These are phyloP conservation scores for Eucidaris tribuloides DNA, from an alignment of 35 echinoderm and acorn worm species.

Conservation along the genomic window DNA sequence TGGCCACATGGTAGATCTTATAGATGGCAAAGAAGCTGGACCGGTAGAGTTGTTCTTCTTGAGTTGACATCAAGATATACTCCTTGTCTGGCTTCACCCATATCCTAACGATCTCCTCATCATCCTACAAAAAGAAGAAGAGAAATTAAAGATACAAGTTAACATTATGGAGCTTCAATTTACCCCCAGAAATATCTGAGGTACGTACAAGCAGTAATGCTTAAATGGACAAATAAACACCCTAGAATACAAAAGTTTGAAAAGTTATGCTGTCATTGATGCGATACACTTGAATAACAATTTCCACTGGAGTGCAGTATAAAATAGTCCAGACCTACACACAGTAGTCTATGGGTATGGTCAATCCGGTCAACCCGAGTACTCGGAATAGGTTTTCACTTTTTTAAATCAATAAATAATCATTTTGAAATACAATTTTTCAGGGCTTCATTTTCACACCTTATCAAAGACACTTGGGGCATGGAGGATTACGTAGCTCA, in stretches of 20 bases:
- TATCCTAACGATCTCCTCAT: constrained; percentile 15
- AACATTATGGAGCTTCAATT: too few relatives aligned
- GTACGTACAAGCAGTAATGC: not conserved
- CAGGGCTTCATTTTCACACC: too few relatives aligned
- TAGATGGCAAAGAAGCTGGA: constrained; percentile 44
- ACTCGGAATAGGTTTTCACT: too few relatives aligned
- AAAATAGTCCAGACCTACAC: too few relatives aligned
- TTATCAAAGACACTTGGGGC: too few relatives aligned
- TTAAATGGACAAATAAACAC: too few relatives aligned
- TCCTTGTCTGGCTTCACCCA: constrained; percentile 42
- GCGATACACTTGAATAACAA: not conserved
- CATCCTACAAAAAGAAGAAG: constrained; percentile 22
- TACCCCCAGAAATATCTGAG: not conserved
- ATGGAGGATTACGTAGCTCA: too few relatives aligned
- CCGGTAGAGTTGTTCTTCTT: constrained; percentile 18
- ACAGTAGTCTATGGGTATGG: too few relatives aligned
- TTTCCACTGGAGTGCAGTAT: not conserved
- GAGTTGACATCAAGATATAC: constrained; percentile 22
- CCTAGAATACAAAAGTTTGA: not conserved
- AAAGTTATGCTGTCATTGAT: not conserved
- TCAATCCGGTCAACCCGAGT: too few relatives aligned
- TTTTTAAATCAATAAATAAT: too few relatives aligned
- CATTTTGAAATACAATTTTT: too few relatives aligned
- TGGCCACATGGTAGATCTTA: constrained; percentile 45
- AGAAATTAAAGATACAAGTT: not conserved